Base-by-base conservation (phyloP, 1,140 invertebrate species). In the Lepidurus packardi region DNA sequence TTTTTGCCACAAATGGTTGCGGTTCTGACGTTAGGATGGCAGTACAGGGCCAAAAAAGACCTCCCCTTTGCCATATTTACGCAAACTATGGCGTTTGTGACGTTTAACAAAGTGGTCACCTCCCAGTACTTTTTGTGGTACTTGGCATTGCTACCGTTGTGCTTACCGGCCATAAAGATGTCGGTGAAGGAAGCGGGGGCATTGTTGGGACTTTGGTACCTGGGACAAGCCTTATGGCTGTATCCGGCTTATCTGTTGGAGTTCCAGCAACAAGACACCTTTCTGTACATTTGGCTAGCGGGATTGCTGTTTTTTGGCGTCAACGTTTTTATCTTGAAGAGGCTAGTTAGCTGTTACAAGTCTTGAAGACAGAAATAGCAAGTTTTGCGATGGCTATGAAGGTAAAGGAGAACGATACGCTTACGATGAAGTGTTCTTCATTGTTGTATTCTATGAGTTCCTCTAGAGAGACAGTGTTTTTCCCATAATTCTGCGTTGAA, bases 91-190 rank as follows among this genome's bases (percentile, higher is more conserved):
- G 89, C 93, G 4, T 91, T 99, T 83, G 98, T 99, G 0, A 91
- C 91, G 7, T 97, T 94, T 81, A 99, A 99, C 86, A 94, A 96
- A 84, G 97, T 99, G 0, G 90, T 96, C 80, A 99, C 98, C 11
- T 97, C 95, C 21, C 97, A 99, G 86, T 99, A 99, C 85, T 99
- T 99, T 82, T 88, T 99, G 47, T 99, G 98, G 97, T 98, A 97
- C 84, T 84, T 98, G 45, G 92, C 93, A 21, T 83, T 98, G 9
- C 85, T 98, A 21, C 96, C 96, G 1, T 81, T 94, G 65, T 93
- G 88, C 83, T 88, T 90, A 13, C 92, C 90, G 77, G 79, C 41
- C 88, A 89, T 83, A 87, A 86, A 87, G 79, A 85, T 90, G 75
- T 86, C 87, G 9, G 81, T 83, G 4, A 84, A 80, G 24, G 88